Evolutionary conservation across 2,888 invertebrate species (phyloP).

Genomic region (Perdita meconis): DNA sequence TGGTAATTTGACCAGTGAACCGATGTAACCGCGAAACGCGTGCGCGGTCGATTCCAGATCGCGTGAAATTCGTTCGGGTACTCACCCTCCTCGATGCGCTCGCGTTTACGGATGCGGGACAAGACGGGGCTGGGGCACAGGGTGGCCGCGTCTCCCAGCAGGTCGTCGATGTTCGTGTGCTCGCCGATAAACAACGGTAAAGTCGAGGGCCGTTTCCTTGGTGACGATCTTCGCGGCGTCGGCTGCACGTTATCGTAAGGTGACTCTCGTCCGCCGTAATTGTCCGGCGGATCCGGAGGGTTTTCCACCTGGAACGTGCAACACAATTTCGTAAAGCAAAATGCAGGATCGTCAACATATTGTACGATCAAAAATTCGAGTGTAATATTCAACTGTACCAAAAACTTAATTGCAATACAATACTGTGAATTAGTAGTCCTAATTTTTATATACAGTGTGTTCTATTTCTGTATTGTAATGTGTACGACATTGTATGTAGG

Average conservation of each 20-base stretch:
- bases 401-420: no score
- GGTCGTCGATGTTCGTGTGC: conserved; percentile 95
- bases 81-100: conserved; percentile 75
- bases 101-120: conserved; percentile 73
- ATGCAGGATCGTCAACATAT: no score
- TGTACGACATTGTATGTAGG: no score
- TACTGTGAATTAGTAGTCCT: no score
- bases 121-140: conserved; percentile 73
- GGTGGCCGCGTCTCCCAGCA: conserved; percentile 87
- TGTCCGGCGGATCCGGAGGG: conserved; percentile 81
- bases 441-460: no score
- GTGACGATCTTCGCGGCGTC: conserved; percentile 73
- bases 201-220: conserved; percentile 79
- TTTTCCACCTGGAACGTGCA: conserved; percentile 77
- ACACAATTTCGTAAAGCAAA: background rate
- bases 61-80: conserved; percentile 59
- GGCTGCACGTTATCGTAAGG: conserved; percentile 89
- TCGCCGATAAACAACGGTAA: conserved; percentile 90
- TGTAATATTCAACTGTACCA: no score
- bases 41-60: conserved; percentile 44
- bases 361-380: no score
- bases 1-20: conserved; percentile 38
- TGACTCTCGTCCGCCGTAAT: conserved; percentile 86
- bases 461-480: no score
- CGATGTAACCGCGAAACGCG: conserved; percentile 13